A percentile compares a stretch with the other conserved stretches of the same genome.
phyloP scores from a whole-genome alignment of 2,797 vertebrate genomes.

The Anguilla anguilla region DNA sequence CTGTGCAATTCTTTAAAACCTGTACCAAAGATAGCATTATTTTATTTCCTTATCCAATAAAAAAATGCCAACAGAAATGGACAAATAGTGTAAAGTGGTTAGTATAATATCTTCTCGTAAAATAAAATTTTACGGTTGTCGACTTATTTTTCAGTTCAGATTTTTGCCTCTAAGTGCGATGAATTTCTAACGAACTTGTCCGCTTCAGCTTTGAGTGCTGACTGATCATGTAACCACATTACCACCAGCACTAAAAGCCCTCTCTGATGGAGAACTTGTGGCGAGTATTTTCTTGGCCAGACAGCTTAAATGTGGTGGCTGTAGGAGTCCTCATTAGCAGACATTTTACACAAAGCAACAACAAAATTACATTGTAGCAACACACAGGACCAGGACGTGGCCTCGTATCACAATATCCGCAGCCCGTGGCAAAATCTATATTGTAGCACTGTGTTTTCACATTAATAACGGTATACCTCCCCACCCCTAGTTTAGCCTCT shows the following conservation, averaged over 20 bases:
- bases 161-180: no score
- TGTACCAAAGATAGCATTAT: no score
- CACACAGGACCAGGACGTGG: not conserved
- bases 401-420: not conserved
- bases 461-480: no score
- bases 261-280: slow-evolving; percentile 1
- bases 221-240: not conserved
- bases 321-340: not conserved
- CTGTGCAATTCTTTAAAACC: no score
- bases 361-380: not conserved
- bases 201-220: not conserved
- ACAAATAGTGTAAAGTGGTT: no score
- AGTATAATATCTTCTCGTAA: no score
- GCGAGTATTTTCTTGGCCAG: not conserved
- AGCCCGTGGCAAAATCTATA: not conserved
- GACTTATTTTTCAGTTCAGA: no score
- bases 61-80: no score
- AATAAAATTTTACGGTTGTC: no score
- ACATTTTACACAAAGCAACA: not conserved
- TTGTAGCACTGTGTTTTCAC: not conserved
- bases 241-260: not conserved
- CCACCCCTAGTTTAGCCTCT: no score
- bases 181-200: not conserved
- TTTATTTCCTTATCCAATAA: no score
- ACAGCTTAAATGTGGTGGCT: not conserved